phyloP scores from a whole-genome alignment of 1,140 invertebrate species.

The Drosophila dunni region DNA sequence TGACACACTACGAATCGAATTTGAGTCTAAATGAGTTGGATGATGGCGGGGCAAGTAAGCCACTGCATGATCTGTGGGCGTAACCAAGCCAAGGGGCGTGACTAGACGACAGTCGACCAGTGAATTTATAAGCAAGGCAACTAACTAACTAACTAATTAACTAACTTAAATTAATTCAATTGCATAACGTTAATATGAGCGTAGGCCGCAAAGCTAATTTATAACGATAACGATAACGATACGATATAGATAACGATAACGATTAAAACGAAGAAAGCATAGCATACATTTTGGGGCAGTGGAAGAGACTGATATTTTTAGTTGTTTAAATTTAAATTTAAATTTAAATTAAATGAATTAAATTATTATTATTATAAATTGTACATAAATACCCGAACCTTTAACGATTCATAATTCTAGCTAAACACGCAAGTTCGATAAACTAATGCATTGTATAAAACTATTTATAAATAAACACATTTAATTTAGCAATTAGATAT shows the following conservation, averaged over 20 bases:
- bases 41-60: constrained; percentile 59
- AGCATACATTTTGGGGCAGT: constrained; percentile 51
- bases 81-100: constrained; percentile 51
- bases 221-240: neutral
- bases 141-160: constrained; percentile 41
- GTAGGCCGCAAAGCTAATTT: neutral
- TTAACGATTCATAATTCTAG: constrained; percentile 22
- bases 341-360: constrained; percentile 29
- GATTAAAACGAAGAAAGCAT: constrained; percentile 19
- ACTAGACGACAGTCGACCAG: constrained; percentile 70
- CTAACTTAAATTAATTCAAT: constrained; percentile 23
- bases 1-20: constrained; percentile 83
- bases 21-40: constrained; percentile 73
- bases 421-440: constrained; percentile 30
- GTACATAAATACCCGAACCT: constrained; percentile 47
- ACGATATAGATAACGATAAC: neutral
- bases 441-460: constrained; percentile 46
- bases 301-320: constrained; percentile 80
- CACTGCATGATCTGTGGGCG: constrained; percentile 70
- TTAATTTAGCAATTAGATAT: constrained; percentile 24
- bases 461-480: constrained; percentile 15
- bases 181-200: neutral
- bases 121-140: constrained; percentile 71
- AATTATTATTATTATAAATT: constrained; percentile 41
- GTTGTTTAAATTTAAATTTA: constrained; percentile 56